Evolutionary conservation across 37 sponge, comb jelly and placozoan genomes (phyloP).

Genomic region (Spongilla lacustris): DNA sequence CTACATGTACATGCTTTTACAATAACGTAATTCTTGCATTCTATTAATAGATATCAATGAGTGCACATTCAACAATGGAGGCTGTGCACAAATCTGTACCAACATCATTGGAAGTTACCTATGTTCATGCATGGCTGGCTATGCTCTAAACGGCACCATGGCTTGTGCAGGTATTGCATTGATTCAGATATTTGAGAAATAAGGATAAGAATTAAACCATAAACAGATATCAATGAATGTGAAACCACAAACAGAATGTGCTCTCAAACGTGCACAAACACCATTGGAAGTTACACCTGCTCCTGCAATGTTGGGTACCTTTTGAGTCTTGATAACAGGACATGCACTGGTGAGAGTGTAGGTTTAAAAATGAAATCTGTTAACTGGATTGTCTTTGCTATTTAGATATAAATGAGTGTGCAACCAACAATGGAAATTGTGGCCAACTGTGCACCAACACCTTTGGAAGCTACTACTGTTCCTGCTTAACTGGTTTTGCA

Average conservation of each 20-base stretch:
- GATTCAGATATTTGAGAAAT: no score
- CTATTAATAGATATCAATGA: conserved; percentile 21
- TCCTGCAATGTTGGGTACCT: conserved; percentile 14
- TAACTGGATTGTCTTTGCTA: neutral
- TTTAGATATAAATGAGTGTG: conserved; percentile 1
- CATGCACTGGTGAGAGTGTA: conserved; percentile 16
- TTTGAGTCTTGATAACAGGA: neutral
- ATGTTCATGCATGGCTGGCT: conserved; percentile 12
- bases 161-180: neutral
- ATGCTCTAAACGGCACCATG: neutral
- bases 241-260: conserved; percentile 14
- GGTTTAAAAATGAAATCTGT: neutral
- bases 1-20: no score
- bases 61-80: conserved; percentile 13
- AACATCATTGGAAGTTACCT: conserved; percentile 16
- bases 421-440: conserved; percentile 2
- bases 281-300: conserved; percentile 8
- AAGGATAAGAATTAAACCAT: no score
- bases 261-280: conserved; percentile 3
- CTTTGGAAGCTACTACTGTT: neutral
- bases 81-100: conserved; percentile 1
- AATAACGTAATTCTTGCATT: no score
- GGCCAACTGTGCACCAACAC: neutral
- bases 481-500: neutral
- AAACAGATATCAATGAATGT: neutral